Conservation (phyloP, 1,140 invertebrate genomes). For the Drosophila kanapiae region DNA sequence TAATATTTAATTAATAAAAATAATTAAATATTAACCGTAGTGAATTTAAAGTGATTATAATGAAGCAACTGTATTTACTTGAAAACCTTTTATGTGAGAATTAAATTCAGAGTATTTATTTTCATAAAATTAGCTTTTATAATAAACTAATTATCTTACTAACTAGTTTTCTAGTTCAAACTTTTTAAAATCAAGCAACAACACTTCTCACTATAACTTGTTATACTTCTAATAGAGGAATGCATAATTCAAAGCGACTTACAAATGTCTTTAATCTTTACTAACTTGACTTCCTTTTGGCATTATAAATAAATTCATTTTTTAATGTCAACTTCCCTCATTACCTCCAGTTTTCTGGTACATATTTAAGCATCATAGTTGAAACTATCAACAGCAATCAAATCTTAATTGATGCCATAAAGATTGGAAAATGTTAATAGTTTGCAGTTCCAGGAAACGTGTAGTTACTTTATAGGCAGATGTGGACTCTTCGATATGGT, state of each 20-base stretch:
- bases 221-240: not conserved
- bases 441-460: slow-evolving; percentile 6
- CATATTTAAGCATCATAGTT: not conserved
- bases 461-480: not conserved
- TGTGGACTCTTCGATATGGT: not conserved
- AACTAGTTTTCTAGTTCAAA: not conserved
- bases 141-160: not conserved
- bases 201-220: not conserved
- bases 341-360: not conserved
- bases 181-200: not conserved
- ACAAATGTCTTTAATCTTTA: not conserved
- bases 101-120: too few species aligned
- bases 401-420: not conserved
- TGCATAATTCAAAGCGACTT: not conserved
- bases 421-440: slow-evolving; percentile 6
- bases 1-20: not conserved
- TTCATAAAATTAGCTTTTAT: not conserved
- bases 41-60: not conserved
- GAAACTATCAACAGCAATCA: not conserved
- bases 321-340: not conserved
- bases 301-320: not conserved
- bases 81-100: too few species aligned
- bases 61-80: not conserved
- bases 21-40: not conserved
- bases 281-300: not conserved